Percentiles rank a stretch among this genome's conserved stretches.
These are phyloP conservation scores for Polymixis flavicincta DNA, from an alignment of 2,888 invertebrate genomes.

Conservation along the genomic window DNA sequence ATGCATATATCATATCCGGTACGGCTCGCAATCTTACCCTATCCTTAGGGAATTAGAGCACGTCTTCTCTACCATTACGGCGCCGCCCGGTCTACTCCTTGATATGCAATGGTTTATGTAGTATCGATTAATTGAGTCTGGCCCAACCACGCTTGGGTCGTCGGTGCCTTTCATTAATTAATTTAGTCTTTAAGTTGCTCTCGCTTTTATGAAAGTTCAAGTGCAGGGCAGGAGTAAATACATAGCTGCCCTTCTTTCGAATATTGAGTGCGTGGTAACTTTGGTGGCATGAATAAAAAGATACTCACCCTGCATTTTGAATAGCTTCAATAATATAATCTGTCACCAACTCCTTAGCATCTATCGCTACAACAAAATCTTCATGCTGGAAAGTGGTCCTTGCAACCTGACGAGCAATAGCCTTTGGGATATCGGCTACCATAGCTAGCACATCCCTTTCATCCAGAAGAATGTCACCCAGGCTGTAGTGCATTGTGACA, in stretches of 20 bases:
- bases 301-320: conserved; percentile 34
- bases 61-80: no score
- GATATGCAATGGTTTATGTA: no score
- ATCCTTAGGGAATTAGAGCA: no score
- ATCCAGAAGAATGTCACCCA: conserved; percentile 74
- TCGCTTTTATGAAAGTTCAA: background rate
- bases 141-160: no score
- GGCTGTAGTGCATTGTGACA: conserved; percentile 80
- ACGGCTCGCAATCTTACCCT: no score
- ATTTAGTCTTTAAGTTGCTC: background rate
- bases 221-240: background rate
- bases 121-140: no score
- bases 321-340: conserved; percentile 75
- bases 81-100: no score
- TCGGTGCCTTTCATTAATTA: no score
- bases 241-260: no score
- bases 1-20: no score
- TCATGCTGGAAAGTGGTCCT: conserved; percentile 75
- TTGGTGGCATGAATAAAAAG: background rate
- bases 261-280: background rate
- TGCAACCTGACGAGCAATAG: conserved; percentile 73
- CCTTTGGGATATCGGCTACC: conserved; percentile 77
- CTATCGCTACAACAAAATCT: conserved; percentile 75
- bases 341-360: conserved; percentile 79
- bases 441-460: conserved; percentile 79